Conservation (phyloP, 2,888 invertebrate species). For the Meghimatium bilineatum region DNA sequence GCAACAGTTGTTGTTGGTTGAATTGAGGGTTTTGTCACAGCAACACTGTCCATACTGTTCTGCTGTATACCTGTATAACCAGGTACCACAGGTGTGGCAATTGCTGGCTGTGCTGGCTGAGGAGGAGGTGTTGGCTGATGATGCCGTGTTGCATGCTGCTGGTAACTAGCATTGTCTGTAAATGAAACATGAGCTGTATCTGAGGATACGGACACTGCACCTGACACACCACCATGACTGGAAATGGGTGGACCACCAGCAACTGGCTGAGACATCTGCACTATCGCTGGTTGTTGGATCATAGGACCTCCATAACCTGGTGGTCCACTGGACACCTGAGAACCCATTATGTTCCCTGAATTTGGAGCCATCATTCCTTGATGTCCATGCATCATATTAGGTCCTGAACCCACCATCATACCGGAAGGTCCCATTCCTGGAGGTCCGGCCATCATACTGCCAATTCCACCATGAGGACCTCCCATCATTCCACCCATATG, state of each 20-base stretch:
- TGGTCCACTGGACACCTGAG: constrained; percentile 45
- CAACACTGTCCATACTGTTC: constrained; percentile 33
- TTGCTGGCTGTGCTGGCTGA: constrained; percentile 40
- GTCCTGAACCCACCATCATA: constrained; percentile 53
- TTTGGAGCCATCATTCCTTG: constrained; percentile 42
- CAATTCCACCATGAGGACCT: constrained; percentile 45
- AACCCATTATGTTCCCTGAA: constrained; percentile 56
- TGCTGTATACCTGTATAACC: constrained; percentile 32
- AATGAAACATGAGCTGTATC: constrained; percentile 76
- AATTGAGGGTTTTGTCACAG: constrained; percentile 28
- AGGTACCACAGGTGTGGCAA: constrained; percentile 52
- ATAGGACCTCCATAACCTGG: constrained; percentile 42
- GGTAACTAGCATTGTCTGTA: constrained; percentile 71
- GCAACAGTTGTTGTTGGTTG: constrained; percentile 35
- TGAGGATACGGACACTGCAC: constrained; percentile 49
- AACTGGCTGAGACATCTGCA: constrained; percentile 19
- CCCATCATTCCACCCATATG: constrained; percentile 61
- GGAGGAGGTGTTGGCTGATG: constrained; percentile 39
- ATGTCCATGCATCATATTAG: constrained; percentile 53
- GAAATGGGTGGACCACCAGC: constrained; percentile 32
- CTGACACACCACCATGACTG: constrained; percentile 33
- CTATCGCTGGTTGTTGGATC: constrained; percentile 39
- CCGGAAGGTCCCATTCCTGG: constrained; percentile 46
- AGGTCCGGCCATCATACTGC: constrained; percentile 55
- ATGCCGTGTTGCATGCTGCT: constrained; percentile 53